Evolutionary conservation across 1,140 invertebrate species (phyloP).

Genomic region (Drosophila subobscura): DNA sequence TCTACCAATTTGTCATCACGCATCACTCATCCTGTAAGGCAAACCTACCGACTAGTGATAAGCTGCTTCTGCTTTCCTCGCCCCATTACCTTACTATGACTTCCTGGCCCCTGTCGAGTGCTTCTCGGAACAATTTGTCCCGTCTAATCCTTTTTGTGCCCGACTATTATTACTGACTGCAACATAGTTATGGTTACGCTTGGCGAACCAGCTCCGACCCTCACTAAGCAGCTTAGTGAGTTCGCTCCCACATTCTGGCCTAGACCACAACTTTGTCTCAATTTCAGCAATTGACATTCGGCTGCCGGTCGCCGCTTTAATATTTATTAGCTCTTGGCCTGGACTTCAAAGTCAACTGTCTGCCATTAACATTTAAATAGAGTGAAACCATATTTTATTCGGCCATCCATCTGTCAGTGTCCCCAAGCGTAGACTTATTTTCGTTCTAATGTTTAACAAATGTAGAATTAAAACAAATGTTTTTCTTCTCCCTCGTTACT

Average conservation of each 20-base stretch:
- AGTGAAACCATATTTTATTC: slow-evolving; percentile 35
- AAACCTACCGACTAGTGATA: slow-evolving; percentile 1
- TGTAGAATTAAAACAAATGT: background rate
- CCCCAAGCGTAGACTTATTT: slow-evolving; percentile 8
- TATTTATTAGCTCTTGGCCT: slow-evolving; percentile 53
- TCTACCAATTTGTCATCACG: slow-evolving; percentile 52
- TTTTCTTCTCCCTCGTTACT: background rate
- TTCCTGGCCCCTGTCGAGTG: slow-evolving; percentile 42
- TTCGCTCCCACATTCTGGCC: background rate
- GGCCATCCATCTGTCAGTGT: background rate
- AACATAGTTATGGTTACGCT: slow-evolving; percentile 73
- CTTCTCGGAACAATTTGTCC: slow-evolving; percentile 56
- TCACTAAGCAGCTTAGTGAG: slow-evolving; percentile 63
- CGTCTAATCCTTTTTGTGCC: slow-evolving; percentile 67
- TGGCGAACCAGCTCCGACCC: slow-evolving; percentile 45
- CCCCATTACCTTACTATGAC: slow-evolving; percentile 77
- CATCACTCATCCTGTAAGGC: slow-evolving; percentile 34
- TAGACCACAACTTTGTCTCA: slow-evolving; percentile 42
- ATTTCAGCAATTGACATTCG: slow-evolving; percentile 67
- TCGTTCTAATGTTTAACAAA: slow-evolving; percentile 15
- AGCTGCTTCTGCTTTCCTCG: slow-evolving; percentile 44
- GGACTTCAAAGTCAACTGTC: slow-evolving; percentile 44
- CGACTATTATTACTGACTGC: slow-evolving; percentile 61
- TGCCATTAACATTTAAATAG: slow-evolving; percentile 63
- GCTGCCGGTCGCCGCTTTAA: slow-evolving; percentile 42